Percentiles rank a stretch among this genome's conserved stretches.
Evolutionary conservation across 2,888 invertebrate species (phyloP).

Genomic region (Rhimphoctona megacephalus): DNA sequence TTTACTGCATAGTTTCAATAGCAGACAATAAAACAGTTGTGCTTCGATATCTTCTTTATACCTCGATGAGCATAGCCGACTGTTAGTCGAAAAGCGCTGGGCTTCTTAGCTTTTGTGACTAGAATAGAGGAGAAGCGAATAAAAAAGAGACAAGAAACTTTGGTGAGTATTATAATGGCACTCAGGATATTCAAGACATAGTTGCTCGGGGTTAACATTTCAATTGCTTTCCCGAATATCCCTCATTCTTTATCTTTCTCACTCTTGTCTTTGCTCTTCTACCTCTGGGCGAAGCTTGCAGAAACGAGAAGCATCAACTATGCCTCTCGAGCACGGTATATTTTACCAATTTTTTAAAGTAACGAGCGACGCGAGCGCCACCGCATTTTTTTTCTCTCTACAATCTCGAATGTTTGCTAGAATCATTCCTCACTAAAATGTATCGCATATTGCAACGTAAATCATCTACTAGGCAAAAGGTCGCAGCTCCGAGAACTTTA

Average conservation of each 20-base stretch:
- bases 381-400: slow-evolving; percentile 18
- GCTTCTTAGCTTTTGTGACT: background rate
- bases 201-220: slow-evolving; percentile 28
- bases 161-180: slow-evolving; percentile 51
- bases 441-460: slow-evolving; percentile 9
- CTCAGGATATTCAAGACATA: slow-evolving; percentile 49
- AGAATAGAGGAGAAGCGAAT: background rate
- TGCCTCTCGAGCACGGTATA: slow-evolving; percentile 16
- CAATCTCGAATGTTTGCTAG: background rate
- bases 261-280: background rate
- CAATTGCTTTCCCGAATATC: slow-evolving; percentile 20
- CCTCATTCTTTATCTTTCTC: background rate
- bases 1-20: background rate
- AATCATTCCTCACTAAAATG: background rate
- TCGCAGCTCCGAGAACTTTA: background rate
- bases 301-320: slow-evolving; percentile 36
- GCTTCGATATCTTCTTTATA: background rate
- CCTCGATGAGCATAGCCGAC: slow-evolving; percentile 36
- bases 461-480: slow-evolving; percentile 5
- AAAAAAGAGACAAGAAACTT: slow-evolving; percentile 19
- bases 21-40: background rate
- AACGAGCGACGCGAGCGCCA: slow-evolving; percentile 30
- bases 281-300: slow-evolving; percentile 1
- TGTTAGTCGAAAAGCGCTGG: slow-evolving; percentile 22
- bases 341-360: slow-evolving; percentile 62